A percentile compares a stretch with the other conserved stretches of the same genome.
phyloP scores from a whole-genome alignment of 2,113 vertebrate species.

The Tenebrosternarchus preto region DNA sequence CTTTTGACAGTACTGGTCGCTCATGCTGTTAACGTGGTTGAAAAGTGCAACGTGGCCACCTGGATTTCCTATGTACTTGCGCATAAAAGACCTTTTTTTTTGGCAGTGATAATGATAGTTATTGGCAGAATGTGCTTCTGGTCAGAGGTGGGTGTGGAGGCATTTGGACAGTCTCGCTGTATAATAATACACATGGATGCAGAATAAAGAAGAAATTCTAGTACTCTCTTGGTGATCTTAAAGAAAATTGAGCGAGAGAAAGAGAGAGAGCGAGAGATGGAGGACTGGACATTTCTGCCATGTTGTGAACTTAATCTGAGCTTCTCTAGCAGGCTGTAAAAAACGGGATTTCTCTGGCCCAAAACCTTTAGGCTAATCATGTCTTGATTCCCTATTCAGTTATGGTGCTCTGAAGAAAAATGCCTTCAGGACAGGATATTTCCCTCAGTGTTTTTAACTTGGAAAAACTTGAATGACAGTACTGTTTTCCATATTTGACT shows the following conservation, averaged over 20 bases:
- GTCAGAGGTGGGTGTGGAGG: slow-evolving; percentile 52
- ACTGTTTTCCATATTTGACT: slow-evolving; percentile 9
- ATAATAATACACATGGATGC: slow-evolving; percentile 45
- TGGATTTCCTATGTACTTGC: slow-evolving; percentile 58
- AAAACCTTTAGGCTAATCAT: slow-evolving; percentile 8
- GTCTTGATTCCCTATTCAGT: slow-evolving; percentile 11
- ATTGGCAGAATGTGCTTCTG: slow-evolving; percentile 56
- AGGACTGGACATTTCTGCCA: slow-evolving; percentile 29
- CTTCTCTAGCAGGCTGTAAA: slow-evolving; percentile 36
- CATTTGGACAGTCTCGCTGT: slow-evolving; percentile 48
- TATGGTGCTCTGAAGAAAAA: slow-evolving; percentile 26
- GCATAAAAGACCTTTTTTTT: slow-evolving; percentile 37
- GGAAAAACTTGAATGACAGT: neutral
- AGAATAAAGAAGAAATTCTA: slow-evolving; percentile 24
- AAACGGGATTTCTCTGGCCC: slow-evolving; percentile 41
- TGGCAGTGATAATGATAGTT: slow-evolving; percentile 64
- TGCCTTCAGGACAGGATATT: slow-evolving; percentile 13
- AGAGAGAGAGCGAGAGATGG: slow-evolving; percentile 1
- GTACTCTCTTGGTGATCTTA: slow-evolving; percentile 26
- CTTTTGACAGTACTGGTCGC: slow-evolving; percentile 6
- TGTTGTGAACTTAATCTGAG: slow-evolving; percentile 45
- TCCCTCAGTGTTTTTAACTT: slow-evolving; percentile 9
- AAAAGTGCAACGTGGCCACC: slow-evolving; percentile 59
- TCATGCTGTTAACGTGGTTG: slow-evolving; percentile 46
- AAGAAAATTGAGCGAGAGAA: neutral